These are phyloP conservation scores for Heterodera filipjevi DNA, from an alignment of 2,888 invertebrate species.

Conservation along the genomic window DNA sequence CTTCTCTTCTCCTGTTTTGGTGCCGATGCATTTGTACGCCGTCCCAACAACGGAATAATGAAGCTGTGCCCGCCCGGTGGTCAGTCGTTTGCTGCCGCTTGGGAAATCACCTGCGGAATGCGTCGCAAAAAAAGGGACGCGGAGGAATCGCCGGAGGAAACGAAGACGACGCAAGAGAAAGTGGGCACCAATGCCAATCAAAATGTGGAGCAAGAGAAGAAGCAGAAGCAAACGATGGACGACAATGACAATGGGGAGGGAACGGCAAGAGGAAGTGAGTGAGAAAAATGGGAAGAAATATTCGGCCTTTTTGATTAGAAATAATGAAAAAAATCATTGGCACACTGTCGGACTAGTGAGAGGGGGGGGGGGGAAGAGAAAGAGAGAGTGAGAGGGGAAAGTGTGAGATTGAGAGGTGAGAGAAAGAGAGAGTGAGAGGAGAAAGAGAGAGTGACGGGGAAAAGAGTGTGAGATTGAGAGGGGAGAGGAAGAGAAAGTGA, in stretches of 20 bases:
- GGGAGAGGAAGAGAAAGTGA: too few relatives aligned
- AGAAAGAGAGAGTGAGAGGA: too few relatives aligned
- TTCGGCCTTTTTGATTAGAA: not conserved
- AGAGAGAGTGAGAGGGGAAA: too few relatives aligned
- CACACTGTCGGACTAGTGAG: too few relatives aligned
- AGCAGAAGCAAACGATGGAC: not conserved
- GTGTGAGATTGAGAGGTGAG: too few relatives aligned
- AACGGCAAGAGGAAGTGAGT: not conserved
- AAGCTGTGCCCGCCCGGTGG: slow-evolving; percentile 47
- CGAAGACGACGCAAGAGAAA: not conserved
- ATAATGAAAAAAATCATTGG: too few relatives aligned
- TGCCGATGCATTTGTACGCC: slow-evolving; percentile 8
- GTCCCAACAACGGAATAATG: slow-evolving; percentile 30
- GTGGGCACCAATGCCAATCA: not conserved
- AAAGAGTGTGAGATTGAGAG: too few relatives aligned
- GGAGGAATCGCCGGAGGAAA: slow-evolving; percentile 8
- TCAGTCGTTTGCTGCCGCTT: slow-evolving; percentile 46
- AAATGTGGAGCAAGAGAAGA: not conserved
- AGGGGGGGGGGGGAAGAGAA: too few relatives aligned
- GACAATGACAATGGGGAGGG: not conserved
- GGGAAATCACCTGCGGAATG: slow-evolving; percentile 50
- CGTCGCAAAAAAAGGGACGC: slow-evolving; percentile 35
- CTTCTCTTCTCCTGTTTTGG: not conserved
- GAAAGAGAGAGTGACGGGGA: too few relatives aligned
- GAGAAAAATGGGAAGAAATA: not conserved